These are phyloP conservation scores for Capreolus pygargus DNA, from an alignment of 2,113 vertebrate species.

Conservation along the genomic window DNA sequence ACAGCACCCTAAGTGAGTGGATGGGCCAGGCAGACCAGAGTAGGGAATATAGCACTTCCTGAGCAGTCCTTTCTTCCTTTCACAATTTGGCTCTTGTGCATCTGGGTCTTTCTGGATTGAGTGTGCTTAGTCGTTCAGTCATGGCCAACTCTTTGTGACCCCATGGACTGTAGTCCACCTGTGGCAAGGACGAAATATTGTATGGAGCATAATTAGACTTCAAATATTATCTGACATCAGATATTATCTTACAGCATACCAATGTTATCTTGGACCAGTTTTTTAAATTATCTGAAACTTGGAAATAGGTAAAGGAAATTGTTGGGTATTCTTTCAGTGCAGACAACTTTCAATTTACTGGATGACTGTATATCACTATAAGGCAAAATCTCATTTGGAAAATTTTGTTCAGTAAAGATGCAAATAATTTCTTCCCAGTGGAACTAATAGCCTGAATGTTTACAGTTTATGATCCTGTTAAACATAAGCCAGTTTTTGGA, in stretches of 20 bases:
- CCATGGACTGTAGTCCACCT: not conserved
- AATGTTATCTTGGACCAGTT: not conserved
- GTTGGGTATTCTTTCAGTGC: not conserved
- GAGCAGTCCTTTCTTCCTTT: not conserved
- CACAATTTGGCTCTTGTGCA: not conserved
- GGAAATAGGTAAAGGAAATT: not conserved
- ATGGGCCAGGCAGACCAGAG: not conserved
- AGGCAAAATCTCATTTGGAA: not conserved
- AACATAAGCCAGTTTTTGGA: not conserved
- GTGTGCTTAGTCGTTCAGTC: not conserved
- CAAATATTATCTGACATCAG: not conserved
- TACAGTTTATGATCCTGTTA: conserved; percentile 13
- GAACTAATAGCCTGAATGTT: not conserved
- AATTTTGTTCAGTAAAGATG: not conserved
- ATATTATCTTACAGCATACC: not conserved
- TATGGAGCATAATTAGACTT: not conserved
- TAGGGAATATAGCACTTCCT: not conserved
- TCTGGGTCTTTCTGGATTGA: not conserved
- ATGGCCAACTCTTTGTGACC: not conserved
- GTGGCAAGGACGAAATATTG: not conserved
- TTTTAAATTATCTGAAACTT: not conserved
- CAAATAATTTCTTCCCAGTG: not conserved
- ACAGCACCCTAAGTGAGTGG: not conserved
- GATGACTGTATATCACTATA: not conserved
- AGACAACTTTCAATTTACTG: not conserved